These are phyloP conservation scores for Pseudochirops corinnae DNA, from an alignment of 2,797 vertebrate species.

Conservation along the genomic window DNA sequence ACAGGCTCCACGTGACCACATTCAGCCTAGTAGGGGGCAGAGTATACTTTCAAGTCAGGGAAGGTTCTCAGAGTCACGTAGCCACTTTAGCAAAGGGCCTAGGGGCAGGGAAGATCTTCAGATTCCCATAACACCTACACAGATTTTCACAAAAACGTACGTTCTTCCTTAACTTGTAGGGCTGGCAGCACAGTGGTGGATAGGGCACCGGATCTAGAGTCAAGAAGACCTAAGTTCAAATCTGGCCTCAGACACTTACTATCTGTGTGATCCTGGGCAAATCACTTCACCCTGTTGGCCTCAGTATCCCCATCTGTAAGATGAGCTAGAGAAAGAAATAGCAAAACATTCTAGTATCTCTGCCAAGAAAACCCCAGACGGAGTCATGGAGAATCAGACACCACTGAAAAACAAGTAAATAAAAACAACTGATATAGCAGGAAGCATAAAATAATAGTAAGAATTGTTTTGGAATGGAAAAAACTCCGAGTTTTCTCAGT, in stretches of 20 bases:
- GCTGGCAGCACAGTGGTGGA: not conserved
- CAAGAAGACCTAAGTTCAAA: slow-evolving; percentile 51
- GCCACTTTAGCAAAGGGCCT: too few species aligned
- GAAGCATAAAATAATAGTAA: not conserved
- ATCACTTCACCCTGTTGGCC: not conserved
- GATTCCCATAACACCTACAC: not conserved
- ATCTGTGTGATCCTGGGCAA: not conserved
- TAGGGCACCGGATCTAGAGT: rapidly evolving
- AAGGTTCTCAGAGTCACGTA: too few species aligned
- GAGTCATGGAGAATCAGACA: not conserved
- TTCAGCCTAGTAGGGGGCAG: too few species aligned
- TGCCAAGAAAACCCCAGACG: not conserved
- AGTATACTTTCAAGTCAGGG: too few species aligned
- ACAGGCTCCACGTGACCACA: too few species aligned
- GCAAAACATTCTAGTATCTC: not conserved
- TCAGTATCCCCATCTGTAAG: not conserved
- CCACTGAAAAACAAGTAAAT: not conserved
- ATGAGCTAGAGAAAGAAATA: not conserved
- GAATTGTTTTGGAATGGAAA: not conserved
- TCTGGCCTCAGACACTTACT: not conserved
- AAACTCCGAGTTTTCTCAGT: not conserved
- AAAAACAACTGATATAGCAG: not conserved
- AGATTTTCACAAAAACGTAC: slow-evolving; percentile 35
- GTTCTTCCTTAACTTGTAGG: not conserved
- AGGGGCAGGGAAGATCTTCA: too few species aligned